Evolutionary conservation across 2,797 vertebrate species (phyloP), one percentile per base, ranked within the genome.

Genomic region (Carcharodon carcharias): DNA sequence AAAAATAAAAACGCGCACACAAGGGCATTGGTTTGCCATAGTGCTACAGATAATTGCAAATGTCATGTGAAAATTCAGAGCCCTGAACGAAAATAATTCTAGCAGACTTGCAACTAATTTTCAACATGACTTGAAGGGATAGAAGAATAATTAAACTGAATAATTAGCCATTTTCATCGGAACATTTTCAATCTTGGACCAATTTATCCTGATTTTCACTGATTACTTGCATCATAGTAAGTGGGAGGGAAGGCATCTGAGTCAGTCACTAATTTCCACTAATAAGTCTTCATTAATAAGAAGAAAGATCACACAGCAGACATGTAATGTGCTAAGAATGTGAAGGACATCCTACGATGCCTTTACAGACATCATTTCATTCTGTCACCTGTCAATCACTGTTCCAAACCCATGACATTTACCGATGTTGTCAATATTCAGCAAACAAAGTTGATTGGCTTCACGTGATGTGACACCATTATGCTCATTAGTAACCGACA

Each of bases 131-230:
- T 93, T 93, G 91, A 93, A 93, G 58, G 91, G 58, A 93, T 93
- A 65, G 91, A 63, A 65, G 58, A 93, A 40, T 93, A 93, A 93
- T 93, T 93, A 93, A 93, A n/a, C 91, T 93, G 91, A 93, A 93
- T 93, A 93, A 93, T 93, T 93, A 65, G 61, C 35, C 91, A 93
- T 93, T 93, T 93, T 26, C 67, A 69, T 26, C 6, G 23, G 67
- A 28, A 28, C 4, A 69, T 69, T 26, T 69, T 63, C 91, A 65
- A 93, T 93, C 91, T 93, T 63, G 58, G 61, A 65, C 91, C 58
- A 93, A 61, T 40, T 93, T 93, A 65, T 93, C 91, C 58, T 93
- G 58, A 65, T 93, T 93, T 91, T 93, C 40, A 93, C 91, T 93
- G 91, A 93, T 93, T 93, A 61, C 91, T 16, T 40, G 91, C 35